phyloP scores from a whole-genome alignment of 2,113 vertebrate species.

The Ceyx cyanopectus region DNA sequence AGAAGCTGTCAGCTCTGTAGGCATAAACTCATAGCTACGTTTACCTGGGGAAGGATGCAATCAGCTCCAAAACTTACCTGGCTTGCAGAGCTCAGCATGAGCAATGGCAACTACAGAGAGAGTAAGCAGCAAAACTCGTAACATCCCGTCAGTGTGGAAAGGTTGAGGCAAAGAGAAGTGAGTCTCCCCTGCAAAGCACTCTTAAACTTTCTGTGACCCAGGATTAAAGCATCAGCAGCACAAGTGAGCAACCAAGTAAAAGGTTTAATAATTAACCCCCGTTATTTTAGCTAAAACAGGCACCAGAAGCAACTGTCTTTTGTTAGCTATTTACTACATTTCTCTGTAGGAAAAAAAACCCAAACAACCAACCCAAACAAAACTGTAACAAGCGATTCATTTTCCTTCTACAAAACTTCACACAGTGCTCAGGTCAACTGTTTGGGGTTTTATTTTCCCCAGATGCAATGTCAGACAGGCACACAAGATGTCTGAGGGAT shows the following conservation, averaged over 20 bases:
- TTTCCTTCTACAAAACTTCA: not conserved
- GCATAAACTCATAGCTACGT: not conserved
- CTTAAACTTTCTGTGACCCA: constrained; percentile 74
- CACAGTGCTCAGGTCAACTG: not conserved
- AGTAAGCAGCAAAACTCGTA: constrained; percentile 67
- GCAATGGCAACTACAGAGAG: constrained; percentile 57
- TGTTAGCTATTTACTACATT: constrained; percentile 60
- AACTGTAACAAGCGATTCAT: not conserved
- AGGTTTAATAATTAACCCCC: constrained; percentile 81
- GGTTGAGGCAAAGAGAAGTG: constrained; percentile 47
- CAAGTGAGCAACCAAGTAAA: constrained; percentile 48
- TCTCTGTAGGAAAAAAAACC: not conserved
- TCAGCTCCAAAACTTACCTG: constrained; percentile 73
- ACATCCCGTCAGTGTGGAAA: constrained; percentile 76
- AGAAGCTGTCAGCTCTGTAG: not conserved
- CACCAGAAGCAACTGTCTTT: constrained; percentile 41
- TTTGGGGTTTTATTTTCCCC: not conserved
- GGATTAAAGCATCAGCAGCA: constrained; percentile 74
- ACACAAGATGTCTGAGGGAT: not conserved
- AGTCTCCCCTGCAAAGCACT: constrained; percentile 46
- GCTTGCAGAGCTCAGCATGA: constrained; percentile 72
- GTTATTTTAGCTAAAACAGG: constrained; percentile 63
- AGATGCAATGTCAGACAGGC: not conserved
- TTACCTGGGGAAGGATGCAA: not conserved
- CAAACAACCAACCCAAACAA: not conserved